Percentiles rank a stretch among this genome's conserved stretches.
Evolutionary conservation across 2,888 invertebrate genomes (phyloP).

Genomic region (Marronus borbonicus): DNA sequence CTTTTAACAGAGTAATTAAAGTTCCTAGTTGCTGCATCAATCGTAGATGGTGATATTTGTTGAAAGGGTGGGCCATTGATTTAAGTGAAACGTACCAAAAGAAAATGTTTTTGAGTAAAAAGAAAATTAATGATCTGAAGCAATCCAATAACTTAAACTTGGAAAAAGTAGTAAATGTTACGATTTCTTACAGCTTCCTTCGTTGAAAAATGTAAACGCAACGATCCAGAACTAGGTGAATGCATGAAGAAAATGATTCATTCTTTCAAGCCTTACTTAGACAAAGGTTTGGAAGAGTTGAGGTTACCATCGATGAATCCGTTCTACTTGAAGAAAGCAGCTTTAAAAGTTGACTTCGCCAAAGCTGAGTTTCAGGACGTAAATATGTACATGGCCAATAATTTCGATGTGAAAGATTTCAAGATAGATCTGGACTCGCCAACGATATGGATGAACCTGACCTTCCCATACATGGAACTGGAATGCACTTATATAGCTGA

Average conservation of each 20-base stretch:
- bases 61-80: no score
- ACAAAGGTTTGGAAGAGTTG: slow-evolving; percentile 68
- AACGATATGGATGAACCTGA: slow-evolving; percentile 64
- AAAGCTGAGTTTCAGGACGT: slow-evolving; percentile 56
- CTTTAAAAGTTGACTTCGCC: slow-evolving; percentile 59
- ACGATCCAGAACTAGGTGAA: slow-evolving; percentile 69
- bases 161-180: not conserved
- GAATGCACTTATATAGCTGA: slow-evolving; percentile 68
- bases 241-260: slow-evolving; percentile 69
- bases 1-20: no score
- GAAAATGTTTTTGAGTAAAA: no score
- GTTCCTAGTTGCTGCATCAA: no score
- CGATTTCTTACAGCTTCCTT: slow-evolving; percentile 64
- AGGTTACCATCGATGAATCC: slow-evolving; percentile 70
- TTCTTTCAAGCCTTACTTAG: slow-evolving; percentile 66
- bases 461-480: slow-evolving; percentile 64
- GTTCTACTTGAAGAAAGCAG: slow-evolving; percentile 67
- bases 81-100: no score
- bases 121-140: no score
- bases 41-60: no score
- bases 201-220: slow-evolving; percentile 68
- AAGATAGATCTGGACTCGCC: slow-evolving; percentile 67
- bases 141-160: no score
- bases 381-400: slow-evolving; percentile 70
- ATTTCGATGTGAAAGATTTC: slow-evolving; percentile 64